phyloP scores from a whole-genome alignment of 2,113 vertebrate genomes.

The Toxotes chatareus region DNA sequence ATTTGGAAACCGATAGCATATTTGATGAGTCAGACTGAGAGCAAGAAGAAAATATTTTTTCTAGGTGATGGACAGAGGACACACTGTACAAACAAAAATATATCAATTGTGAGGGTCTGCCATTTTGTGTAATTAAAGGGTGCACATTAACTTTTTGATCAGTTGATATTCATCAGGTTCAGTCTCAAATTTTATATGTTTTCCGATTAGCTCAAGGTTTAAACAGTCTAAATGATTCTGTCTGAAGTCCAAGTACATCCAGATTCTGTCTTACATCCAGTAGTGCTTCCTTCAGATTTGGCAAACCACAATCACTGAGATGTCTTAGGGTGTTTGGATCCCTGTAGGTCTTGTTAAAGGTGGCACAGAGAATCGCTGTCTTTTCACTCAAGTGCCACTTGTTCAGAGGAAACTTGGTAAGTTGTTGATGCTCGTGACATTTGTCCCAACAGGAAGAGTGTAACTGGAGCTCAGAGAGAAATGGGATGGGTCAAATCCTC shows the following conservation, averaged over 20 bases:
- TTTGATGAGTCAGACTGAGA: conserved; percentile 53
- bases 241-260: not conserved
- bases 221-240: not conserved
- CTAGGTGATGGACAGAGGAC: conserved; percentile 4
- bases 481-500: conserved; percentile 62
- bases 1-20: conserved; percentile 29
- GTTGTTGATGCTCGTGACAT: conserved; percentile 16
- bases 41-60: not conserved
- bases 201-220: not conserved
- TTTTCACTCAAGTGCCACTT: not conserved
- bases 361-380: not conserved
- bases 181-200: not conserved
- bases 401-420: conserved; percentile 7
- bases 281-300: not conserved
- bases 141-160: not conserved
- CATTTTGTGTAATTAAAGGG: not conserved
- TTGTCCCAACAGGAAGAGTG: conserved; percentile 41
- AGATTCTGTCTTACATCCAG: not conserved
- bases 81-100: not conserved
- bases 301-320: not conserved
- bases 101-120: not conserved
- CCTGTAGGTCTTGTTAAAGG: not conserved
- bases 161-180: not conserved
- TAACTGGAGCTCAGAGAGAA: conserved; percentile 48
- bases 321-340: not conserved